phyloP scores from a whole-genome alignment of 2,797 vertebrate species.

The Echiichthys vipera region DNA sequence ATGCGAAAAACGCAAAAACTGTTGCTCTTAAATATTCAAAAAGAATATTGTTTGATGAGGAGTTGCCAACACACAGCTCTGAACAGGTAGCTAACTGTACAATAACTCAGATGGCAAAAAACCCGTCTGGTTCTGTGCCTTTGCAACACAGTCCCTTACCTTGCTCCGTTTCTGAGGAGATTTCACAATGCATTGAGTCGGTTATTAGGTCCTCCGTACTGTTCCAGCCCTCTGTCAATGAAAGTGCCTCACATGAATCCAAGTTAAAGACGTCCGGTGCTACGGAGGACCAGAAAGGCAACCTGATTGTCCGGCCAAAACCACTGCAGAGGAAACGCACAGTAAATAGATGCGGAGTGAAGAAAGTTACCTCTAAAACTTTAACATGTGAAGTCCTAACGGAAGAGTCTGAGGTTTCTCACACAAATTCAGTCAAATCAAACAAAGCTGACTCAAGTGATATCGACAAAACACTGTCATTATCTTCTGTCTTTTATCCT shows the following conservation, averaged over 20 bases:
- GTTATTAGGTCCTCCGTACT: not conserved
- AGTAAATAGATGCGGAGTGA: constrained; percentile 15
- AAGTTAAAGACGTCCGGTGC: not conserved
- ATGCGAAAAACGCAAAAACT: not conserved
- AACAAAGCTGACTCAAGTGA: not conserved
- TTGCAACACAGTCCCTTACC: constrained; percentile 14
- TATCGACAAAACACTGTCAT: not conserved
- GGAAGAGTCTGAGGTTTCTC: constrained; percentile 19
- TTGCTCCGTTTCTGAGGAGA: constrained; percentile 2
- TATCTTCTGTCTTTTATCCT: constrained; percentile 19
- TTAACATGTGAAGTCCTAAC: not conserved
- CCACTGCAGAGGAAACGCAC: constrained; percentile 27
- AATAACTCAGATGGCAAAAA: constrained; percentile 29
- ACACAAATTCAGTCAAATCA: not conserved
- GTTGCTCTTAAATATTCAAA: constrained; percentile 31
- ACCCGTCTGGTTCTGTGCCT: constrained; percentile 50
- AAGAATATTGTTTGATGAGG: constrained; percentile 56
- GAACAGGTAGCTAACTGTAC: constrained; percentile 29
- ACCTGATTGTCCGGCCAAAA: not conserved
- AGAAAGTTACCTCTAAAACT: constrained; percentile 3
- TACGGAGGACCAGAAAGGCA: constrained; percentile 14
- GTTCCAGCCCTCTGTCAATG: constrained; percentile 11
- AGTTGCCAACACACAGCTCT: constrained; percentile 8
- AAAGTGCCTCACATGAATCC: constrained; percentile 53
- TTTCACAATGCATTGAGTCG: constrained; percentile 22